Base-by-base conservation (phyloP, 1,140 invertebrate species). In the Bombyx mandarina region DNA sequence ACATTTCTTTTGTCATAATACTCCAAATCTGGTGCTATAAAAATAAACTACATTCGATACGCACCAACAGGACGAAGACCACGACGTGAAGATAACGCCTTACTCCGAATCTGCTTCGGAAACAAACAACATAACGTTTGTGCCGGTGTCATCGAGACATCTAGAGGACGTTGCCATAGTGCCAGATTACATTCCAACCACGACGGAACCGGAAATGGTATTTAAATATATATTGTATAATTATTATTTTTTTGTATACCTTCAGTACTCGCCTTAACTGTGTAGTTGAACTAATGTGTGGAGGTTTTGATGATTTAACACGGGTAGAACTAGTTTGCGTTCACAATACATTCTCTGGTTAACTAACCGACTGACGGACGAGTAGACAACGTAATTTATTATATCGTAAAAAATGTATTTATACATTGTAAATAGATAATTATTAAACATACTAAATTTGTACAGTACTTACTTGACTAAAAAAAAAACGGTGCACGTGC, bases 151-250 rank as follows among this genome's bases (percentile, higher is more conserved):
- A 0, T 65, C 76, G 2, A 71, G 78, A 48, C 57, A 56, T 9
- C 48, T 76, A n/a, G 69, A 69, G 5, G 71, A 67, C 51, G 61
- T 26, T 1, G 54, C 73, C 9, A 67, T 75, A 26, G 64, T 75
- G 1, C 62, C 76, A 8, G 75, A 77, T 54, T 69, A 75, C 44
- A 62, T 61, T 0, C 58, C 73, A 7, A 79, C 79, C 6, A 76
- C 83, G 0, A 79, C 77, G 5, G 83, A 85, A 75, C 63, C 78
- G 6, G 83, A 85, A 66, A 60, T 69, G 75, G 63, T 77, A 75
- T 52, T 66, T 76, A 59, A 35, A 58, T 43, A 61, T 55, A 35
- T 35, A 35, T 35, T 3, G 2, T 35, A 3, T 35, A 3, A 3
- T 5, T 1, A 3, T 35, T 35, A 3, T 35, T 35, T 35, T 35